Base-by-base conservation (phyloP, 2,888 invertebrate genomes). In the Hyalella azteca region DNA sequence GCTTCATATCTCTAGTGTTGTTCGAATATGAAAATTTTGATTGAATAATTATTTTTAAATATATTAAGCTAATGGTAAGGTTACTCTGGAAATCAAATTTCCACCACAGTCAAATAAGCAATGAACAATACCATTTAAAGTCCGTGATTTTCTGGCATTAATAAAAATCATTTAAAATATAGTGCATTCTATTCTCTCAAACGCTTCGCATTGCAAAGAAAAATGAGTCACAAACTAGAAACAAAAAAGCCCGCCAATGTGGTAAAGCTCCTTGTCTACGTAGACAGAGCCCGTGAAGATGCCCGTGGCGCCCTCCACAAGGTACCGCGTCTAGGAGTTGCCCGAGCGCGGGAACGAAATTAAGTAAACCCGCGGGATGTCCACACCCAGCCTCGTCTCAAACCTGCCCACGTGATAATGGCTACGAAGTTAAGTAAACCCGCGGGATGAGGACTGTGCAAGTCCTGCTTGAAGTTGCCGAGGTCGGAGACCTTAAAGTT, bases 271-370 rank as follows among this genome's bases (percentile, higher is more conserved):
- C 13, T 54, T 54, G 26, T 54, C 54, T 1, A 26, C 26, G 4
- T 54, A 54, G 32, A 86, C 83, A 77, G 87, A 87, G 5, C 87
- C 87, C 7, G 87, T 87, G 85, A 86, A 87, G 19, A 87, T 81
- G 0, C 87, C 87, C 1, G 87, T 86, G 0, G 87, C 86, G 32
- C 86, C 83, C 81, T 87, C 87, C 4, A 88, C 85, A 15, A 88
- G 84, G 82, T 87, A 87, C 19, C 87, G 85, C 0, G 86, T 82
- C 87, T 87, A 88, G 3, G 87, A 87, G 81, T 88, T 87, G 19
- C 87, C 87, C 73, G 87, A 87, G 54, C 87, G 87, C 2, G 87
- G 87, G 77, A 85, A 87, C 26, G 87, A 87, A 3, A 78, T 40
- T 4, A 78, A 41, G 49, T 75, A 81, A 3, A 54, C 36, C 41